phyloP scores from a whole-genome alignment of 1,140 invertebrate species.

The Cydia fagiglandana region DNA sequence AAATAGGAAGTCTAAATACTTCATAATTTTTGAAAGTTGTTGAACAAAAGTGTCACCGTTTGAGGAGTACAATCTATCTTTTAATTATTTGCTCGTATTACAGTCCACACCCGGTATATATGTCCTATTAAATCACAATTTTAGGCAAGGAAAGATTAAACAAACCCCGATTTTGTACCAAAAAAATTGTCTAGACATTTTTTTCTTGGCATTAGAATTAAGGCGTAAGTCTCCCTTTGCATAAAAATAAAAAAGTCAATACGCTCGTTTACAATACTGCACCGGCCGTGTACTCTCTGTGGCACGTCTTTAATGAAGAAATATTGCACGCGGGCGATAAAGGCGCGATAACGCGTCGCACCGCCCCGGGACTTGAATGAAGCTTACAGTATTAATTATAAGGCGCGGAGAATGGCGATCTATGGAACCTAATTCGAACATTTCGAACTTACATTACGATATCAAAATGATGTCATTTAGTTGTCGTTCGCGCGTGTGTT shows the following conservation, averaged over 20 bases:
- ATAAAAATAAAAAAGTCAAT: background rate
- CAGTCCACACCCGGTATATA: too few species aligned
- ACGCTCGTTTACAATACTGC: background rate
- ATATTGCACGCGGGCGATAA: conserved; percentile 73
- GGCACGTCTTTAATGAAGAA: conserved; percentile 75
- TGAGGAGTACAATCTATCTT: too few species aligned
- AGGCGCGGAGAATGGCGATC: conserved; percentile 37
- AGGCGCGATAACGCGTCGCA: conserved; percentile 56
- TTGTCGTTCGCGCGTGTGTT: background rate
- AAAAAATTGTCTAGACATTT: too few species aligned
- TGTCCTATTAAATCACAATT: too few species aligned
- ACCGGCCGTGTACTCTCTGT: conserved; percentile 34
- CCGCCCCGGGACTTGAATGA: conserved; percentile 51
- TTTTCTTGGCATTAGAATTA: background rate
- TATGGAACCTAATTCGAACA: background rate
- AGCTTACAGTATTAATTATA: conserved; percentile 62
- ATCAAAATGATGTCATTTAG: too few species aligned
- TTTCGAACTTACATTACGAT: background rate
- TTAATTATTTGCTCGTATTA: too few species aligned
- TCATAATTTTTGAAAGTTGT: too few species aligned
- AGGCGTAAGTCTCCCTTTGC: background rate
- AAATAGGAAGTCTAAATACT: too few species aligned
- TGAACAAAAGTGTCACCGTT: too few species aligned
- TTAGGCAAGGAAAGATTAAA: too few species aligned
- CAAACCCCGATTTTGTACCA: too few species aligned